Evolutionary conservation across 2,113 vertebrate genomes (phyloP).

Genomic region (Pollimyrus isidori): DNA sequence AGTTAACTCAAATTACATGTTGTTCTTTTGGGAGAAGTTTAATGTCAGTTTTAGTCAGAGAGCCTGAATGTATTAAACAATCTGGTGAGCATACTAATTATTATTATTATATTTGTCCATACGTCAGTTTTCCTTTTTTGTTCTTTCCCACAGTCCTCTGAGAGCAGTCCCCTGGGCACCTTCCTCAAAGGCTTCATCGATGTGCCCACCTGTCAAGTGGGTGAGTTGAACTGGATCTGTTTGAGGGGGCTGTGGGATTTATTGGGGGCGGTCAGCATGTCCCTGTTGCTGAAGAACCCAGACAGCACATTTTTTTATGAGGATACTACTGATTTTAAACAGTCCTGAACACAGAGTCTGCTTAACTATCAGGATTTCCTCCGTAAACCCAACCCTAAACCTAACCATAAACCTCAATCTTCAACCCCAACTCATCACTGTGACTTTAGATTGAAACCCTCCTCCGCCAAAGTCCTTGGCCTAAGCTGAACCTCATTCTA

Average conservation of each 20-base stretch:
- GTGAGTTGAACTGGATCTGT: constrained; percentile 41
- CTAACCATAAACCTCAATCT: not conserved
- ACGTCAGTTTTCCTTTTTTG: not conserved
- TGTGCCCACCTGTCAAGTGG: constrained; percentile 59
- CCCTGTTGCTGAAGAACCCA: not conserved
- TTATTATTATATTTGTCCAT: not conserved
- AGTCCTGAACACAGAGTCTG: not conserved
- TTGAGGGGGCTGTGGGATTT: not conserved
- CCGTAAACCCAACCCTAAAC: too few relatives aligned
- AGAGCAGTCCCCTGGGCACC: constrained; percentile 64
- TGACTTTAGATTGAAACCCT: not conserved
- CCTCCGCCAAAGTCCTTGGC: not conserved
- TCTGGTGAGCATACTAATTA: not conserved
- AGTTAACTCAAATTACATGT: not conserved
- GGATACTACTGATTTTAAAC: not conserved
- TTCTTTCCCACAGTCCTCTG: constrained; percentile 50
- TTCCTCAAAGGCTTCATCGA: constrained; percentile 66
- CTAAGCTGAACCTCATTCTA: not conserved
- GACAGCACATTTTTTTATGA: not conserved
- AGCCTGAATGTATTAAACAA: not conserved
- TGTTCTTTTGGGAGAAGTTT: not conserved
- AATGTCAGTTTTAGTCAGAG: not conserved
- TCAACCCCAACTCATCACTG: not conserved
- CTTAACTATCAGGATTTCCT: not conserved
- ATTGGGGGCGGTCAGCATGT: not conserved